Evolutionary conservation across 2,113 vertebrate species (phyloP), one percentile per base, ranked within the genome.

Genomic region (Falco punctatus): DNA sequence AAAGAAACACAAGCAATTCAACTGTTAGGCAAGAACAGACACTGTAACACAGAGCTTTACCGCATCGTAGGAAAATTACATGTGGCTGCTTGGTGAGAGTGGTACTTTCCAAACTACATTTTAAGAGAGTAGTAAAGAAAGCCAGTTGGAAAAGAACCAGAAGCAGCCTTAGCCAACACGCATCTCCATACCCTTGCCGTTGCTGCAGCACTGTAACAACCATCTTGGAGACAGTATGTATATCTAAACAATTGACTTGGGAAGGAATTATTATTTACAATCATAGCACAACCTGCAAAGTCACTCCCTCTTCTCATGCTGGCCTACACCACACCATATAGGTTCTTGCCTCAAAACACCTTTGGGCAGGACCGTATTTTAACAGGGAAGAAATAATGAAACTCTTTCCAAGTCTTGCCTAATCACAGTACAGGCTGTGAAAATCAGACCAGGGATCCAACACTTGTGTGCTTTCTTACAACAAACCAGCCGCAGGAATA

Each of bases 391-490:
- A 89, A 84, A 81, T 6, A 48, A n/a, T 27, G 30, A 88, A 87
- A 73, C 51, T 49, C 48, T 46, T 17, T 42, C 19, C 42, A 84
- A 15, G 38, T 48, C 58, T 90, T 90, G 35, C 62, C 35, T 89
- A 67, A 87, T 49, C 40, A 38, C 28, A 32, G 35, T 11, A 61
- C 0, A 1, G 61, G 57, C 74, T 91, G 62, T 69, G 54, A 70
- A 87, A 81, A 16, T 40, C 4, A 55, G n/a, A 67, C 3, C 58
- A 93, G 66, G 21, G 11, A n/a, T 57, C 32, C 57, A 87, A 44
- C 30, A 48, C 0, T 0, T 1, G 12, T 5, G 3, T 20, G 13
- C 27, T 85, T 44, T 54, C 54, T 49, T 27, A 27, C 5, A 86
- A 12, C 17, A 71, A 2, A 92, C 28, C 42, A 89, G 57, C 59